A percentile compares a stretch with the other conserved stretches of the same genome.
phyloP scores from a whole-genome alignment of 2,888 invertebrate species.

The Dermolepida albohirtum region DNA sequence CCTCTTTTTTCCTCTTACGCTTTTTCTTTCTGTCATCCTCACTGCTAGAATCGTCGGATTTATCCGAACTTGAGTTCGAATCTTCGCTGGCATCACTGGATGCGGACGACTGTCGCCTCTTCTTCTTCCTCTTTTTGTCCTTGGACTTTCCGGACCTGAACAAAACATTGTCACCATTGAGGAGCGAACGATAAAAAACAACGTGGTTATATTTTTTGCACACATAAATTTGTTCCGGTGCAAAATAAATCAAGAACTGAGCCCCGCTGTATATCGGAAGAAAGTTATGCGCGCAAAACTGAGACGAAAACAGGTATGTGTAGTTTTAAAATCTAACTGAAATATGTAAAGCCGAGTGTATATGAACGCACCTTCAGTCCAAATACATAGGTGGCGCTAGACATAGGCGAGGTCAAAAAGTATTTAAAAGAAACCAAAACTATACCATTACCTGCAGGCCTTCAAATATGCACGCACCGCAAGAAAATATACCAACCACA shows the following conservation, averaged over 20 bases:
- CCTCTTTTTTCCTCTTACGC: slow-evolving; percentile 66
- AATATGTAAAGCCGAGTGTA: slow-evolving; percentile 48
- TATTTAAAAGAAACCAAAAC: slow-evolving; percentile 51
- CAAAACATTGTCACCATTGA: slow-evolving; percentile 19
- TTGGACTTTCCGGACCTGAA: slow-evolving; percentile 45
- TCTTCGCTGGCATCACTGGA: slow-evolving; percentile 57
- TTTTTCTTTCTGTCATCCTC: slow-evolving; percentile 67
- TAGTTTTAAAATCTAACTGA: slow-evolving; percentile 31
- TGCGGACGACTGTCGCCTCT: slow-evolving; percentile 57
- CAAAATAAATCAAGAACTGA: no score
- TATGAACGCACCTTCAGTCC: slow-evolving; percentile 63
- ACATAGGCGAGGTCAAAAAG: slow-evolving; percentile 61
- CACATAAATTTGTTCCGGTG: slow-evolving; percentile 26
- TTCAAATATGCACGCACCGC: slow-evolving; percentile 60
- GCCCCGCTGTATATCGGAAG: background rate
- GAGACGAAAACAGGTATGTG: slow-evolving; percentile 18
- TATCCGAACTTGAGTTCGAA: slow-evolving; percentile 52
- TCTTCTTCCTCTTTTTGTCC: slow-evolving; percentile 61
- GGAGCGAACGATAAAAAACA: background rate
- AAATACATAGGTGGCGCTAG: slow-evolving; percentile 59
- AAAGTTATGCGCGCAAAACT: slow-evolving; percentile 37
- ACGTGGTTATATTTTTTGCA: slow-evolving; percentile 13
- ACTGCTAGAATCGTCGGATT: slow-evolving; percentile 62
- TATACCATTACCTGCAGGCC: slow-evolving; percentile 63
- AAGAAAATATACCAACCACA: slow-evolving; percentile 65